Percentiles rank a stretch among this genome's conserved stretches.
phyloP scores from a whole-genome alignment of 1,140 invertebrate species.

The Ephestia elutella region DNA sequence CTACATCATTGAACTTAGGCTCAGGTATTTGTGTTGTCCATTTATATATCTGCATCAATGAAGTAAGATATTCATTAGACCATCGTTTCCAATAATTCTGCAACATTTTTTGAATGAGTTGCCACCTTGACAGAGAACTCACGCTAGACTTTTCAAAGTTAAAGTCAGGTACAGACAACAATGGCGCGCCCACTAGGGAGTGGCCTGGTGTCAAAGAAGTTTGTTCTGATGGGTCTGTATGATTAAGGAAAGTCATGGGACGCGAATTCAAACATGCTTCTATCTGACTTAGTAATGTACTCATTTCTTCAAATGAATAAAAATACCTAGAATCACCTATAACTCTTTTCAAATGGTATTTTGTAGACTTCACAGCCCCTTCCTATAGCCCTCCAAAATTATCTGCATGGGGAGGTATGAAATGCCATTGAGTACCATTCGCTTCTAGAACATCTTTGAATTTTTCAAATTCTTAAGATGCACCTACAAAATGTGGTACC shows the following conservation, averaged over 20 bases:
- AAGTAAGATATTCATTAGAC: background rate
- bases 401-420: background rate
- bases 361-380: conserved; percentile 14
- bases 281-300: conserved; percentile 28
- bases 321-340: conserved; percentile 9
- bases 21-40: background rate
- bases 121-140: background rate
- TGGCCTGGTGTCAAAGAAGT: conserved; percentile 29
- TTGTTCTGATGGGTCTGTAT: conserved; percentile 20
- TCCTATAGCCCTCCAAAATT: conserved; percentile 14
- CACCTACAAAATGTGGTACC: background rate
- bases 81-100: background rate
- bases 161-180: background rate
- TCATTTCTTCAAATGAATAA: conserved; percentile 30
- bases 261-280: conserved; percentile 34
- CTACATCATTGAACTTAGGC: background rate
- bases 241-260: conserved; percentile 7
- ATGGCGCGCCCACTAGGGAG: conserved; percentile 20
- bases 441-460: background rate
- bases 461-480: background rate
- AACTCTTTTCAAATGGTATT: conserved; percentile 19
- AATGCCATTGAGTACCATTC: too few species aligned
- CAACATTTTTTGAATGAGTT: too few species aligned
- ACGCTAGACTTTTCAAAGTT: background rate
- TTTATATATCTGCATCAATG: background rate